Percentiles rank a stretch among this genome's conserved stretches.
Conservation (phyloP, 2,888 invertebrate species). For the Teleogryllus oceanicus region DNA sequence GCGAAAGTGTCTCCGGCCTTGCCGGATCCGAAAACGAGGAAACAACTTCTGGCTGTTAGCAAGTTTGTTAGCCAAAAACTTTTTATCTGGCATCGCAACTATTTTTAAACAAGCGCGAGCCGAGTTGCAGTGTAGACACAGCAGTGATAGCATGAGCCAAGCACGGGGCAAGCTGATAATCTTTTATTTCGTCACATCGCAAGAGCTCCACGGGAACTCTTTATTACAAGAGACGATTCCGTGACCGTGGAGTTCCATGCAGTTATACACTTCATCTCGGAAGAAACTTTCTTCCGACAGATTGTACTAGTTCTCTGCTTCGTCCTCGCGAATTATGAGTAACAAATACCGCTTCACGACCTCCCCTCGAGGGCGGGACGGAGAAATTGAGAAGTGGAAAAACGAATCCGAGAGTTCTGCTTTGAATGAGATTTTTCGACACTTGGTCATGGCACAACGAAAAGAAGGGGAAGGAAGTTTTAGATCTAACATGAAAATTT, state of each 20-base stretch:
- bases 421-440: too few relatives aligned
- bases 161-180: conserved; percentile 3
- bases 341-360: neutral
- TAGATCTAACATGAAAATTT: too few relatives aligned
- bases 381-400: too few relatives aligned
- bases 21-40: neutral
- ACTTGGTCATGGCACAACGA: too few relatives aligned
- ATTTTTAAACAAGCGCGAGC: neutral
- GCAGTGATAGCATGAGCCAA: conserved; percentile 18
- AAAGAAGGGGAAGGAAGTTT: too few relatives aligned
- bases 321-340: neutral
- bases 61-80: conserved; percentile 1
- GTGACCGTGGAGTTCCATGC: neutral
- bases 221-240: neutral
- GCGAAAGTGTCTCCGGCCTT: neutral
- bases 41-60: neutral
- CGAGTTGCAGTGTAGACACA: neutral
- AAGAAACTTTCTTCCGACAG: neutral
- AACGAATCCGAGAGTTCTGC: too few relatives aligned
- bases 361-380: neutral
- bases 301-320: neutral
- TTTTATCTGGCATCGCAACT: neutral
- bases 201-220: neutral
- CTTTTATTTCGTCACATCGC: conserved; percentile 9
- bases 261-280: neutral